phyloP scores from a whole-genome alignment of 2,797 vertebrate species.

The Cuculus canorus region DNA sequence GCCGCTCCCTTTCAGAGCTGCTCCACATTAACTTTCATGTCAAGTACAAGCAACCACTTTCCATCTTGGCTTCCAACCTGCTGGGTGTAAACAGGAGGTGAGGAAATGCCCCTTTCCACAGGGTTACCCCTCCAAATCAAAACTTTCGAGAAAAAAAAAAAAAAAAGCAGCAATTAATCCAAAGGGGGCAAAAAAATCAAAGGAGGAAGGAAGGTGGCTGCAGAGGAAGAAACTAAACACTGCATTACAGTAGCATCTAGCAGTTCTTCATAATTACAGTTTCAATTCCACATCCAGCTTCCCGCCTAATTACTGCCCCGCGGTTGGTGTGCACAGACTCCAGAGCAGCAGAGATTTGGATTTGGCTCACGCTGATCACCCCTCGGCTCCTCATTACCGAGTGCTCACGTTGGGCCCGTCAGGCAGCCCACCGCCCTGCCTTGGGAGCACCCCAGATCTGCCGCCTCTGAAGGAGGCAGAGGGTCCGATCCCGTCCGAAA shows the following conservation, averaged over 20 bases:
- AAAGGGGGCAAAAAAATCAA: not conserved
- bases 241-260: not conserved
- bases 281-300: slow-evolving; percentile 38
- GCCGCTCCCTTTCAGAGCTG: not conserved
- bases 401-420: not conserved
- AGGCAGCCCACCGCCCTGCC: not conserved
- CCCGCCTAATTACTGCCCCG: slow-evolving; percentile 37
- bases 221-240: not conserved
- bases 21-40: not conserved
- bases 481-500: fast-evolving
- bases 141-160: not conserved
- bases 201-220: fast-evolving
- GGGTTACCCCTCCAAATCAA: not conserved
- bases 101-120: not conserved
- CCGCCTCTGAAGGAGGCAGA: not conserved
- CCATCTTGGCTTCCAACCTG: not conserved
- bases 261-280: slow-evolving; percentile 40
- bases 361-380: not conserved
- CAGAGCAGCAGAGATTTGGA: not conserved
- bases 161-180: not conserved
- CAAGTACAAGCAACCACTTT: not conserved
- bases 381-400: not conserved
- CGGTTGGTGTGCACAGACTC: not conserved
- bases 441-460: not conserved
- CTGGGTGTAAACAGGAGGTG: not conserved